These are phyloP conservation scores for Eurypyga helias DNA, from an alignment of 2,113 vertebrate species.

Conservation along the genomic window DNA sequence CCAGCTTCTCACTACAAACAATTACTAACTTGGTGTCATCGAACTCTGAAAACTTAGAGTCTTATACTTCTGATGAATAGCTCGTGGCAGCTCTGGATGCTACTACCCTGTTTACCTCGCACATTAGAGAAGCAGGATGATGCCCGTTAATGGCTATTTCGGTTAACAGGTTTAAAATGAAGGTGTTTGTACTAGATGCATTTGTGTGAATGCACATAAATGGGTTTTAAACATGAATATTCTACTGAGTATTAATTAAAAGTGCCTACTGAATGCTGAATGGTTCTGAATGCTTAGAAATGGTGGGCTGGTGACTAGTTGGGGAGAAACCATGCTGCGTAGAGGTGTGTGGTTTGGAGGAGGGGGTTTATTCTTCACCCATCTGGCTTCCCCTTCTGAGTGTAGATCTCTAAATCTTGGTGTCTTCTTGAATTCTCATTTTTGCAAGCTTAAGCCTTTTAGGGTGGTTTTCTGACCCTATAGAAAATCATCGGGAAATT, in stretches of 20 bases:
- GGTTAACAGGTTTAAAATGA: not conserved
- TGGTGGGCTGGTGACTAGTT: not conserved
- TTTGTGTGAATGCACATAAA: not conserved
- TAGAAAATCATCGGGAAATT: not conserved
- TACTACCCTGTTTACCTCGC: not conserved
- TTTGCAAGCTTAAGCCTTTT: not conserved
- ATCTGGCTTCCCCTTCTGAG: not conserved
- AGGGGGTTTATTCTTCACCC: not conserved
- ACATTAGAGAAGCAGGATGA: not conserved
- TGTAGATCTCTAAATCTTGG: not conserved
- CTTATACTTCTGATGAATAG: not conserved
- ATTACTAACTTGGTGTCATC: not conserved
- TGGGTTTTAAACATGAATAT: not conserved
- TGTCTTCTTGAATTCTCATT: not conserved
- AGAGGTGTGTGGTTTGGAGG: accelerated
- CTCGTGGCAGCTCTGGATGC: not conserved
- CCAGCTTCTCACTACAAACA: not conserved
- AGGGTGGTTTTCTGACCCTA: not conserved
- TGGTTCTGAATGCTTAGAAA: not conserved
- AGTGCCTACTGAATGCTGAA: no score
- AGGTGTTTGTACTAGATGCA: not conserved
- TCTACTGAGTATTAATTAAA: not conserved
- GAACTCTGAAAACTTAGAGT: not conserved
- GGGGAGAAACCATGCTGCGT: not conserved
- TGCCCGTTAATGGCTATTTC: not conserved